Conservation (phyloP, 1,140 invertebrate genomes). For the Pachypsylla venusta region DNA sequence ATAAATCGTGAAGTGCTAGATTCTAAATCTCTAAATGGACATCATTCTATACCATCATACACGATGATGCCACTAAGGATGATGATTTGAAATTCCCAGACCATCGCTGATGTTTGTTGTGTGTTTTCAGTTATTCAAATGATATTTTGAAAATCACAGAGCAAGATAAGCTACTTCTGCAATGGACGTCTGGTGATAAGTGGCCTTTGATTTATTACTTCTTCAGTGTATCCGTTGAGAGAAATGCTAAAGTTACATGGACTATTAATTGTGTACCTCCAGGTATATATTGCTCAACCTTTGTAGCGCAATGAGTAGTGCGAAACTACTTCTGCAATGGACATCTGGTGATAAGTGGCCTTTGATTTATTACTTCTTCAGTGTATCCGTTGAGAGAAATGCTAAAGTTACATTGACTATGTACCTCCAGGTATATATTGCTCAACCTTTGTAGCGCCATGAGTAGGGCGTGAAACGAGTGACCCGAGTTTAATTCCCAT, state of each 20-base stretch:
- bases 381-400: background rate
- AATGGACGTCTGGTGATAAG: background rate
- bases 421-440: background rate
- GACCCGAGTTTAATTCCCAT: too few relatives aligned
- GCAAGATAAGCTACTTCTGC: background rate
- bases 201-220: background rate
- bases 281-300: too few relatives aligned
- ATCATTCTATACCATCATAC: too few relatives aligned
- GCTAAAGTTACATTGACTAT: background rate
- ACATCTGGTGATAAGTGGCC: background rate
- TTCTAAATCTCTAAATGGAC: too few relatives aligned
- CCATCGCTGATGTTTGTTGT: too few relatives aligned
- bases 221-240: background rate
- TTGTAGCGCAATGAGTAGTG: too few relatives aligned
- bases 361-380: background rate
- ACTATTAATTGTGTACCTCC: background rate
- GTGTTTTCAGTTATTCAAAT: too few relatives aligned
- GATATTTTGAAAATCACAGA: background rate
- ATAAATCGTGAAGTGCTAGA: too few relatives aligned
- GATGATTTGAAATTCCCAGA: too few relatives aligned
- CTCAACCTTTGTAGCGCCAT: too few relatives aligned
- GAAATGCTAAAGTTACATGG: background rate
- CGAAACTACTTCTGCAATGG: background rate
- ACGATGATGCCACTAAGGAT: too few relatives aligned
- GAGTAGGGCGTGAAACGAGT: too few relatives aligned